Percentiles rank a stretch among this genome's conserved stretches.
phyloP scores from a whole-genome alignment of 1,140 invertebrate genomes.

The Pseudomyrmex flavicornis region DNA sequence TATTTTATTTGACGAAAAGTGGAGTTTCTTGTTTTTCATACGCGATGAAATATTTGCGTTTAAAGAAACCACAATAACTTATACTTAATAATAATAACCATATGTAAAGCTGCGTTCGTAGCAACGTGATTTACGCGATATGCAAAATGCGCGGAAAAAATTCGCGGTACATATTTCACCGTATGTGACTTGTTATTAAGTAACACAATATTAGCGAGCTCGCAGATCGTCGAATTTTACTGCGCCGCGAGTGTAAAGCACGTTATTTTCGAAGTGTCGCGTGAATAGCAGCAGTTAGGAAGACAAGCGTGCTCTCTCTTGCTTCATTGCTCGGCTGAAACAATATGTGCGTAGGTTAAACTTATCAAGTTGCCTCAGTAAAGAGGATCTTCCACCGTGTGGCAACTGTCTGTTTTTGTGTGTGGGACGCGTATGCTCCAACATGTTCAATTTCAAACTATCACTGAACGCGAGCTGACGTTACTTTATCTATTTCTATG shows the following conservation, averaged over 20 bases:
- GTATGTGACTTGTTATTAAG: not conserved
- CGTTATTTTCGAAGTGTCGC: slow-evolving; percentile 10
- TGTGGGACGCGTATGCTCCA: not conserved
- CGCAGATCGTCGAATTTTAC: slow-evolving; percentile 15
- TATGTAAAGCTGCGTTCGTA: not conserved
- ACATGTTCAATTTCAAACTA: slow-evolving; percentile 21
- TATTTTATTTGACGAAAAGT: too few relatives aligned
- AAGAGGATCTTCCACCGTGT: slow-evolving; percentile 48
- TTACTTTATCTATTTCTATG: too few relatives aligned
- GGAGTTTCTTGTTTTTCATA: too few relatives aligned
- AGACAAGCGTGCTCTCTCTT: slow-evolving; percentile 49
- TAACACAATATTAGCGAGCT: slow-evolving; percentile 6
- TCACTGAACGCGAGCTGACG: too few relatives aligned
- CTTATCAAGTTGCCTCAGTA: slow-evolving; percentile 63
- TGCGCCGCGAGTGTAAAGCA: slow-evolving; percentile 18
- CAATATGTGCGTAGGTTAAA: slow-evolving; percentile 65
- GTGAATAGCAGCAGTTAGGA: slow-evolving; percentile 55
- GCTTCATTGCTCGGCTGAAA: slow-evolving; percentile 46
- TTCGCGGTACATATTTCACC: not conserved
- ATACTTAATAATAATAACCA: not conserved
- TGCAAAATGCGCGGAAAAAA: not conserved
- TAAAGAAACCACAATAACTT: not conserved
- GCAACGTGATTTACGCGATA: slow-evolving; percentile 9
- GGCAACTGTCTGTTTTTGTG: slow-evolving; percentile 8
- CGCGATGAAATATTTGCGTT: too few relatives aligned